Evolutionary conservation across 1,140 invertebrate genomes (phyloP), one percentile per base, ranked within the genome.

Genomic region (Uloborus diversus): DNA sequence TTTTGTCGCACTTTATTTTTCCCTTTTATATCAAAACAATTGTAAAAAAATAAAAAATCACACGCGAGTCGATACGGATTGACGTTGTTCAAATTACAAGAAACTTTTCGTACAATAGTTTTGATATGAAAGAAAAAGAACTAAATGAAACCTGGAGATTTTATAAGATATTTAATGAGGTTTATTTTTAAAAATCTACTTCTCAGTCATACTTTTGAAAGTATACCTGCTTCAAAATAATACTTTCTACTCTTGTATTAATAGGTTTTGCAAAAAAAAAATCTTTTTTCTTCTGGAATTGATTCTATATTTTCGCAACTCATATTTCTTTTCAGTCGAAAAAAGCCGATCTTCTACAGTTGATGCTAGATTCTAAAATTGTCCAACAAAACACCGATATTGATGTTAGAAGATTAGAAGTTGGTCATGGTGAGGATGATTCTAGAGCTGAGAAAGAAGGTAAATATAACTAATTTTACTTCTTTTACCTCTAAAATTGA

Each of bases 321-420:
- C 23, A 9, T n/a, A 14, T 14, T 20, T 56, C 53, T 27, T 27
- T 27, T 9, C 2, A 56, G 53, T 13, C 3, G 14, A n/a, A 1
- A 20, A 56, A 56, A 13, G 11, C 33, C n/a, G 70, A 73, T 23
- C 53, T 73, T 33, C 14, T 73, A 7, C 70, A 73, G 20, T n/a
- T 73, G 27, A 73, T 73, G 70, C 3, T 73, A 3, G 70, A 73
- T 49, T 2, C 70, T 17, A 9, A 53, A 4, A 69, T 69, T 27
- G 57, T 33, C 11, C n/a, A 23, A 11, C 33, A 25, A 9, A 32
- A 20, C 1, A 28, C 9, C 20, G 57, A 73, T 3, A 32, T 73
- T 33, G 70, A 73, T 14, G 13, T 73, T 11, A 37, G 33, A 1
- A 62, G 23, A 47, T n/a, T 75, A 32, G 70, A 75, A 33, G 70